Evolutionary conservation across 2,797 vertebrate species (phyloP), one percentile per base, ranked within the genome.

Genomic region (Micropoecilia bifurca): DNA sequence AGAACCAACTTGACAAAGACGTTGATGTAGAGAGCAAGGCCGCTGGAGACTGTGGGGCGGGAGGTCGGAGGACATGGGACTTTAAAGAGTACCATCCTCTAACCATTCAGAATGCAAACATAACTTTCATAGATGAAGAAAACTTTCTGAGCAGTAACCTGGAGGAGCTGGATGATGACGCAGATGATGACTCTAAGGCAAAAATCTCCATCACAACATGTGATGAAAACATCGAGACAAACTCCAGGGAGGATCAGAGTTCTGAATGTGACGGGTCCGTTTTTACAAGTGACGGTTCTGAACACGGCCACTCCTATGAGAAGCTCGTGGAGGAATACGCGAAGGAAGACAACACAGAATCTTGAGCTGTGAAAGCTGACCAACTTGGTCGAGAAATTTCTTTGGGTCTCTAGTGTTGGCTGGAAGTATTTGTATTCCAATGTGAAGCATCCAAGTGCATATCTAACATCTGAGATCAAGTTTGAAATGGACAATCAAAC

Each of bases 1-100:
- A 96, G 71, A 99, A 98, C 93, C 98, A 99, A 80, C 94, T 99
- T 36, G 98, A 99, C 92, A 98, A 99, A 77, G 98, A 98, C 2
- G 96, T 95, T 0, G 95, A 94, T n/a, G 93, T 96, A 59, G 97
- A 98, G 87, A 87, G 83, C 0, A 73, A 55, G 55, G 79, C 79
- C 8, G 46, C 14, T 16, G 87, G 85, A 71, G 87, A 88, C 0
- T 80, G 88, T 33, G 86, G 91, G 47, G 41, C 78, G 3, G 81
- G 83, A 2, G 71, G 90, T 55, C 95, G 93, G 0, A 96, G 96
- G 90, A 90, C 87, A 0, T 98, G 97, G 97, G 97, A 98, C 68
- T 95, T 96, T 6, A 97, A 96, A 85, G 97, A 97, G 57, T 97
- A 96, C 89, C 97, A 96, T 61, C 91, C 97, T 0, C 93, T 97